A percentile compares a stretch with the other conserved stretches of the same genome.
Evolutionary conservation across 2,113 vertebrate species (phyloP).

Genomic region (Opisthocomus hoazin): DNA sequence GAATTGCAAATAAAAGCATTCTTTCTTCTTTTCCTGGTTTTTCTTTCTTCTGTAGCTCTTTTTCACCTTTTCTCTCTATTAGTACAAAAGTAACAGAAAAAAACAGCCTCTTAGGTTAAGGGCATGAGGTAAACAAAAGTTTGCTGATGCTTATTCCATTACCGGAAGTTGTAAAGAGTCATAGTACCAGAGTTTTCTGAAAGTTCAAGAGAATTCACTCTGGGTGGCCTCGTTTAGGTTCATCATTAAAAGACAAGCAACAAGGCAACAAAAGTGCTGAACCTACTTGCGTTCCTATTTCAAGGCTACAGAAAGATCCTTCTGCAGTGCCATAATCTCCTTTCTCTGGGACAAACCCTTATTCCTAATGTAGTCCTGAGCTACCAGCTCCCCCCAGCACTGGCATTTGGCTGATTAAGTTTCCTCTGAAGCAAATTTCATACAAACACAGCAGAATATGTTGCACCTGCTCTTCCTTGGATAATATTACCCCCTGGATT

Average conservation of each 20-base stretch:
- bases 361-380: neutral
- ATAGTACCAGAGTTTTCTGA: neutral
- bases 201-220: neutral
- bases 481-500: conserved; percentile 25
- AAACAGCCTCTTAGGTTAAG: neutral
- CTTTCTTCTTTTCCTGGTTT: neutral
- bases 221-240: neutral
- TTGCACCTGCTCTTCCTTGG: conserved; percentile 26
- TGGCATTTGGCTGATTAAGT: conserved; percentile 20
- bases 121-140: neutral
- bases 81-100: neutral
- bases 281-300: neutral
- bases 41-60: neutral
- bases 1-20: neutral
- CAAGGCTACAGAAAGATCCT: neutral
- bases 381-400: neutral
- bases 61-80: neutral
- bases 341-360: neutral
- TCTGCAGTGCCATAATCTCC: neutral
- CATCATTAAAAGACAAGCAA: neutral
- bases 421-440: conserved; percentile 27
- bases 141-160: neutral
- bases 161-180: neutral
- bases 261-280: neutral
- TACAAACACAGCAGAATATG: neutral